Base-by-base conservation (phyloP, 2,797 vertebrate species). In the Anomalospiza imberbis region DNA sequence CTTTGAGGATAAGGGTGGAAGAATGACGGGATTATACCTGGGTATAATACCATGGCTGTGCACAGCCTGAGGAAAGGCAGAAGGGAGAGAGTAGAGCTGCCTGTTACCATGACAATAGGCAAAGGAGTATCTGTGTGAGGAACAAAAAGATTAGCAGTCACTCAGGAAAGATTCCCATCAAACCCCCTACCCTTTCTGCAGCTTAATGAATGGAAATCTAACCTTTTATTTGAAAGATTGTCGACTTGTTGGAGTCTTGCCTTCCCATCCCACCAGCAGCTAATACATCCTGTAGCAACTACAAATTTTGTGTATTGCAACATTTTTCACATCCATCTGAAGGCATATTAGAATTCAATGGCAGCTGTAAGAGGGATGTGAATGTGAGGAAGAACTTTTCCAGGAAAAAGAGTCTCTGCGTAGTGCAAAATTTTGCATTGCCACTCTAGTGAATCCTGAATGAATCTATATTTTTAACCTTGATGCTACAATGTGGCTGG, bases 41-140 rank as follows among this genome's bases (percentile, higher is more conserved):
- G 65, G 58, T 50, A 84, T 50, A n/a, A 44, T 68, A 6, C 50
- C 29, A 12, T 5, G 70, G 74, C 38, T 68, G 51, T 51, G 50
- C 22, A 9, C 12, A 74, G 61, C 53, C 48, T 44, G 40, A 44
- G 72, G 28, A 67, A 34, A 89, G 45, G 36, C 42, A 89, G 72
- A 24, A 88, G 40, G 26, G 50, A 90, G 76, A 2, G 75, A 42
- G 75, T 4, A 17, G 78, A 83, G 66, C 86, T 91, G 74, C 55
- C 58, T 79, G 95, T 93, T 95, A 88, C 95, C 94, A 91, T 96
- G 95, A 95, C 95, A 94, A 92, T 95, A 57, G 78, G 83, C 77
- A 94, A 80, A 32, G 32, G 54, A 42, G 19, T 57, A 44, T 75
- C 89, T 78, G 66, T 66, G 58, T 22, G 60, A 12, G 1, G 58